Conservation (phyloP, 2,113 vertebrate species). For the Brienomyrus longianalis region DNA sequence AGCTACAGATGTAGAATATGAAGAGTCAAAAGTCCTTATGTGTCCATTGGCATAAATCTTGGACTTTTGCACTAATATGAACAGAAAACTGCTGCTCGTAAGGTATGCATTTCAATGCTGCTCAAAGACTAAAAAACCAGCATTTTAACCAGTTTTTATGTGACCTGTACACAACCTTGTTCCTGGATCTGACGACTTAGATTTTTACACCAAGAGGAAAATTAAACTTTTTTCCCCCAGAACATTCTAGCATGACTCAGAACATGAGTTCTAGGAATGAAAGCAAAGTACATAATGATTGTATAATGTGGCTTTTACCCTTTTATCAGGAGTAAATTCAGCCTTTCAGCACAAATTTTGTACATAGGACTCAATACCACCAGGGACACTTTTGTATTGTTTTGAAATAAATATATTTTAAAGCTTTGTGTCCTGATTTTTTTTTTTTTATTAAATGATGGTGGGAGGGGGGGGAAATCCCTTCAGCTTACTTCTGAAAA, state of each 20-base stretch:
- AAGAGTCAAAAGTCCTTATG: not conserved
- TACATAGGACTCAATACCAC: not conserved
- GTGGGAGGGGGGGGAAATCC: not conserved
- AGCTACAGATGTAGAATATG: not conserved
- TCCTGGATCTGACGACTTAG: not conserved
- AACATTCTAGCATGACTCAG: not conserved
- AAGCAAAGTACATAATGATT: not conserved
- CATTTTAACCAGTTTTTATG: not conserved
- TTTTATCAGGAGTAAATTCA: not conserved
- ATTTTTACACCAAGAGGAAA: not conserved
- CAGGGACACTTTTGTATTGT: conserved; percentile 15
- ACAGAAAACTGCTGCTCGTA: not conserved
- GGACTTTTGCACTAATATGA: not conserved
- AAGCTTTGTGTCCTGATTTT: not conserved
- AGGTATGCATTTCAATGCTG: not conserved
- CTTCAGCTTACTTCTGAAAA: conserved; percentile 5
- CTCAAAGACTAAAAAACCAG: not conserved
- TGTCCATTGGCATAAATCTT: not conserved
- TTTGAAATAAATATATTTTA: conserved; percentile 25
- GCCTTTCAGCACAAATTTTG: not conserved
- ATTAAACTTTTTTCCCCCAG: not conserved
- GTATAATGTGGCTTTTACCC: not conserved
- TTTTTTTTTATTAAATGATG: not conserved
- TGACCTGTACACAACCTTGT: not conserved
- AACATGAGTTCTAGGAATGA: not conserved